Evolutionary conservation across 1,140 invertebrate genomes (phyloP).

Genomic region (Formica exsecta): DNA sequence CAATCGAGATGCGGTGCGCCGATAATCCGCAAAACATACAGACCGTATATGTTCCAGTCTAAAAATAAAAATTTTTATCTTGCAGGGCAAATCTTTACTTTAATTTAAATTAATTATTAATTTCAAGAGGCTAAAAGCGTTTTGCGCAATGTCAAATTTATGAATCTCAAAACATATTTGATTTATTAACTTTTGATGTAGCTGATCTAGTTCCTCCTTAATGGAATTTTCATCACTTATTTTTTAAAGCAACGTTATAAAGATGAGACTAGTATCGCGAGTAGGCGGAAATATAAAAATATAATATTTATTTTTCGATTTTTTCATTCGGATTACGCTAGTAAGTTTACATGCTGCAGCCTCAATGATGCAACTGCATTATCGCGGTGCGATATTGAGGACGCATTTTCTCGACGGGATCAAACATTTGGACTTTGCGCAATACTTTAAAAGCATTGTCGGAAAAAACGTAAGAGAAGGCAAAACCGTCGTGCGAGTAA

Average conservation of each 20-base stretch:
- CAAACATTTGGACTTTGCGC: background rate
- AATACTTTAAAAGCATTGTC: constrained; percentile 31
- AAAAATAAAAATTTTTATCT: no score
- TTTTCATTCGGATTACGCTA: background rate
- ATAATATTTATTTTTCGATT: background rate
- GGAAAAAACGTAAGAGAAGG: background rate
- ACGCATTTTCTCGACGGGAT: background rate
- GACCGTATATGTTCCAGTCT: background rate
- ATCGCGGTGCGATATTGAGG: background rate
- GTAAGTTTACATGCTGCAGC: background rate
- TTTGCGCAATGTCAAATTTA: no score
- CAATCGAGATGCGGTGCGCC: constrained; percentile 51
- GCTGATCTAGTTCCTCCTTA: no score
- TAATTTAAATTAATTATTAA: no score
- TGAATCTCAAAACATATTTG: no score
- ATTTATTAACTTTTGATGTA: no score
- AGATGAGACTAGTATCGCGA: background rate
- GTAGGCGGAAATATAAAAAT: background rate
- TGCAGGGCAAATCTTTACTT: no score
- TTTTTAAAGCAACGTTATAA: background rate
- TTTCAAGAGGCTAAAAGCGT: no score
- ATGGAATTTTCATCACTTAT: background rate
- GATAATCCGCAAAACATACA: constrained; percentile 42
- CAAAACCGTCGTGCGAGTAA: constrained; percentile 18
- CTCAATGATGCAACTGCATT: background rate